Evolutionary conservation across 1,140 invertebrate genomes (phyloP).

Genomic region (Archivesica marissinica): DNA sequence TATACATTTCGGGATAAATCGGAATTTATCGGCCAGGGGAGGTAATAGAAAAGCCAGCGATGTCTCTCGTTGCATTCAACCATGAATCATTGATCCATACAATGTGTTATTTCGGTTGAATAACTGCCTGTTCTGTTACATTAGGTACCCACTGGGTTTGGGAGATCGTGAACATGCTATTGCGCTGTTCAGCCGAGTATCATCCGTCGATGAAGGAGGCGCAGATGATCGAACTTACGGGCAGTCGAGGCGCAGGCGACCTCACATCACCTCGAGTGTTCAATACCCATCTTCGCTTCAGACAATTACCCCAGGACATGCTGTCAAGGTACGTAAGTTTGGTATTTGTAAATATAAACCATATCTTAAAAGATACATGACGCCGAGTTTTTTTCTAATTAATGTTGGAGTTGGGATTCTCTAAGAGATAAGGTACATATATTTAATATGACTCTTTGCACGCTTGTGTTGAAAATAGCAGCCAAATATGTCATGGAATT

Average conservation of each 20-base stretch:
- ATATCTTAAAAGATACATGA: background rate
- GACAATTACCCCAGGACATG: conserved; percentile 66
- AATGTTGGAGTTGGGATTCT: no score
- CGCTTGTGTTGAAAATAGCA: no score
- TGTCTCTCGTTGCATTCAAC: no score
- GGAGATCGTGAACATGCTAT: conserved; percentile 74
- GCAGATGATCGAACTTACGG: conserved; percentile 61
- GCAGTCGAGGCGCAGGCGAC: conserved; percentile 48
- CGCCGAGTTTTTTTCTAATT: no score
- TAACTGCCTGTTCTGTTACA: background rate
- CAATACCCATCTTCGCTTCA: conserved; percentile 72
- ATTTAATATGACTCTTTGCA: no score
- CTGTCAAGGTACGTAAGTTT: conserved; percentile 5
- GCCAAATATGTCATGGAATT: no score
- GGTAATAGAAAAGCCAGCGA: no score
- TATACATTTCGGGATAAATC: no score
- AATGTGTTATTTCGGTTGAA: no score
- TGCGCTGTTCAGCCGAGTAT: conserved; percentile 65
- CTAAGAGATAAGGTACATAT: no score
- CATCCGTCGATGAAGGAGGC: conserved; percentile 66
- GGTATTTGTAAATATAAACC: background rate
- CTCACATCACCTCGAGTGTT: conserved; percentile 72
- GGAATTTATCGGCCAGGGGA: no score
- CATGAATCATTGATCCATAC: no score
- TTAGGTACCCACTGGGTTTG: conserved; percentile 79